These are phyloP conservation scores for Lithophane semibrunnea DNA, from an alignment of 2,888 invertebrate genomes.

Conservation along the genomic window DNA sequence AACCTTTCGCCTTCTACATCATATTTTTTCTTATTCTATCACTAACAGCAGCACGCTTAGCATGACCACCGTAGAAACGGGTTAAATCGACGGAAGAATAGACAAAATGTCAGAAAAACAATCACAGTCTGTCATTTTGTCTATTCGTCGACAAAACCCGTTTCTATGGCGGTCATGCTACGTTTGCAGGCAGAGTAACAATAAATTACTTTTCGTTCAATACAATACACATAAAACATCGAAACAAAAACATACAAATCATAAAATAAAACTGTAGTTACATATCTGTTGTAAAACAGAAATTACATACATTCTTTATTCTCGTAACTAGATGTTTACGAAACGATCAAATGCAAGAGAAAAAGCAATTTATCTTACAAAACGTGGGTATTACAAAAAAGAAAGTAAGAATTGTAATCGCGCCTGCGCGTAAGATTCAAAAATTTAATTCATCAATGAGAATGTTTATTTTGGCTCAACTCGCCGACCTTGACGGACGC, in stretches of 20 bases:
- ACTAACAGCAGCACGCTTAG: constrained; percentile 3
- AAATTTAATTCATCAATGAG: constrained; percentile 59
- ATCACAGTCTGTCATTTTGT: no score
- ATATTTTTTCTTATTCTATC: constrained; percentile 25
- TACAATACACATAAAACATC: constrained; percentile 33
- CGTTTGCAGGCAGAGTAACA: background rate
- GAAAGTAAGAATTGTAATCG: constrained; percentile 1
- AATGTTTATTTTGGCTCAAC: constrained; percentile 62
- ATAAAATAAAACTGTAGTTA: constrained; percentile 34
- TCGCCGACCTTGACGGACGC: constrained; percentile 60
- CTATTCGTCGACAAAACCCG: no score
- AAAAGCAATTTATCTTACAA: constrained; percentile 44
- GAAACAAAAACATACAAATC: constrained; percentile 41
- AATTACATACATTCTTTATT: constrained; percentile 44
- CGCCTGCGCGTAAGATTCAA: constrained; percentile 28
- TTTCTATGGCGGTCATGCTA: no score
- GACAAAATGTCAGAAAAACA: no score
- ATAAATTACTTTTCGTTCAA: constrained; percentile 35
- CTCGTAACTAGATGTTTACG: constrained; percentile 42
- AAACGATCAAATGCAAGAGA: constrained; percentile 30
- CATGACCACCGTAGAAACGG: no score
- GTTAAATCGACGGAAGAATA: no score
- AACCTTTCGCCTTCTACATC: constrained; percentile 29
- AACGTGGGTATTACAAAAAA: constrained; percentile 46
- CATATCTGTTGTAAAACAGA: constrained; percentile 30